A percentile compares a stretch with the other conserved stretches of the same genome.
These are phyloP conservation scores for Clanis bilineata DNA, from an alignment of 2,888 invertebrate genomes.

Conservation along the genomic window DNA sequence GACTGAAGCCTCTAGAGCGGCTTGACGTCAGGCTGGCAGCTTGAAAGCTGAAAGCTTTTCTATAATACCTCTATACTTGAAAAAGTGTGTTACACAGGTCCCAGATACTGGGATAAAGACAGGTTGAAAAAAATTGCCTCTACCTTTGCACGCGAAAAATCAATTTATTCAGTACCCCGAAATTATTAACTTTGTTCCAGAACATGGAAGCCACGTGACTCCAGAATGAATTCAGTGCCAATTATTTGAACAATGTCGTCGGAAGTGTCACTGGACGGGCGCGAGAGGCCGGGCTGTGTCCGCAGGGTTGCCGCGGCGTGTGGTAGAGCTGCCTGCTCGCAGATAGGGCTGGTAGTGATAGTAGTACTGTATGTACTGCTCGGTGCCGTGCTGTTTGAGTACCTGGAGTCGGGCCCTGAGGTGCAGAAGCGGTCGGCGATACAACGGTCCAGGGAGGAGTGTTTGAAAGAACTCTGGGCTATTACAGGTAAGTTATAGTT, in stretches of 20 bases:
- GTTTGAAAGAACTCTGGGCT: slow-evolving; percentile 88
- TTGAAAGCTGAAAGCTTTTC: no score
- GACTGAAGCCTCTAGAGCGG: no score
- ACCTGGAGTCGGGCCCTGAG: slow-evolving; percentile 87
- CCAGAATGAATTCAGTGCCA: slow-evolving; percentile 22
- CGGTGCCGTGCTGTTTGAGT: slow-evolving; percentile 89
- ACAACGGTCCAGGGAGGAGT: slow-evolving; percentile 85
- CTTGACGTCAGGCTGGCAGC: no score
- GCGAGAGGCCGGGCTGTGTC: slow-evolving; percentile 59
- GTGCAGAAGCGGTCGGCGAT: slow-evolving; percentile 84
- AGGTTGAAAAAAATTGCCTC: no score
- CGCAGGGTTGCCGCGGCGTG: slow-evolving; percentile 63
- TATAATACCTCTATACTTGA: no score
- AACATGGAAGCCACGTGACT: slow-evolving; percentile 17
- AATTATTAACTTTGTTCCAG: slow-evolving; percentile 18
- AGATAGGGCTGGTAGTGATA: slow-evolving; percentile 86
- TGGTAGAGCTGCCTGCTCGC: slow-evolving; percentile 84
- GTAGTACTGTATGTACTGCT: slow-evolving; percentile 88
- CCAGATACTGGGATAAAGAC: no score
- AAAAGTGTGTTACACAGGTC: no score
- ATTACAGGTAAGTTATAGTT: slow-evolving; percentile 85
- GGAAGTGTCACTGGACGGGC: slow-evolving; percentile 72
- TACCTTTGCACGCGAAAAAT: no score
- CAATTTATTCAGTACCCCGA: no score
- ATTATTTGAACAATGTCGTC: slow-evolving; percentile 60